phyloP scores from a whole-genome alignment of 1,140 invertebrate species.

The Uloborus diversus region DNA sequence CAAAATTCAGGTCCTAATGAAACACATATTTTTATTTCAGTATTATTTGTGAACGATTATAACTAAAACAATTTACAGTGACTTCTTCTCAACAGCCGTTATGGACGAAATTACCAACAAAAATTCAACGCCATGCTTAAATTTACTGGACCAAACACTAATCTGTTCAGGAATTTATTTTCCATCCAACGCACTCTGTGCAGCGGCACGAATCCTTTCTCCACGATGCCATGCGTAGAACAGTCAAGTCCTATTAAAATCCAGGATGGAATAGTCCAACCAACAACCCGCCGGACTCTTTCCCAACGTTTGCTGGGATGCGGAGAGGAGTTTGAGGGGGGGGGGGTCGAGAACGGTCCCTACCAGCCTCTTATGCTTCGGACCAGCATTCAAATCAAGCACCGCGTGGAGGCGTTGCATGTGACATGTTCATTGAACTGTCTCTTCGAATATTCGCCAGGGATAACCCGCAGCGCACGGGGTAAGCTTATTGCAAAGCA shows the following conservation, averaged over 20 bases:
- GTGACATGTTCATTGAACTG: conserved; percentile 38
- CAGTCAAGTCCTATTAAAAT: not conserved
- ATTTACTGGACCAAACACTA: too few relatives aligned
- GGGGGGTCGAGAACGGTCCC: not conserved
- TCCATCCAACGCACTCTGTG: too few relatives aligned
- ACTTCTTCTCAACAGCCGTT: too few relatives aligned
- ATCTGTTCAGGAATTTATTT: too few relatives aligned
- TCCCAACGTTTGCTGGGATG: not conserved
- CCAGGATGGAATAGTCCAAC: not conserved
- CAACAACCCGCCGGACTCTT: not conserved
- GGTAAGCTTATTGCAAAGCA: conserved; percentile 26
- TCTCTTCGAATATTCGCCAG: conserved; percentile 10
- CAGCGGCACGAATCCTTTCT: too few relatives aligned
- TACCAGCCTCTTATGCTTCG: not conserved
- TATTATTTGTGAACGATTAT: too few relatives aligned
- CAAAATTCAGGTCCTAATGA: too few relatives aligned
- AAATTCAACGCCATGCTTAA: too few relatives aligned
- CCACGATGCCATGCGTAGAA: too few relatives aligned
- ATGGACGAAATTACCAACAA: too few relatives aligned
- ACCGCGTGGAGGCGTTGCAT: not conserved
- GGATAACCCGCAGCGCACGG: not conserved
- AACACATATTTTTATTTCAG: too few relatives aligned
- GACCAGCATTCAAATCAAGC: conserved; percentile 1
- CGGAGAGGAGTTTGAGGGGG: not conserved
- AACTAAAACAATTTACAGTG: too few relatives aligned